Conservation (phyloP, 2,797 vertebrate species). For the Rhinogobio ventralis region DNA sequence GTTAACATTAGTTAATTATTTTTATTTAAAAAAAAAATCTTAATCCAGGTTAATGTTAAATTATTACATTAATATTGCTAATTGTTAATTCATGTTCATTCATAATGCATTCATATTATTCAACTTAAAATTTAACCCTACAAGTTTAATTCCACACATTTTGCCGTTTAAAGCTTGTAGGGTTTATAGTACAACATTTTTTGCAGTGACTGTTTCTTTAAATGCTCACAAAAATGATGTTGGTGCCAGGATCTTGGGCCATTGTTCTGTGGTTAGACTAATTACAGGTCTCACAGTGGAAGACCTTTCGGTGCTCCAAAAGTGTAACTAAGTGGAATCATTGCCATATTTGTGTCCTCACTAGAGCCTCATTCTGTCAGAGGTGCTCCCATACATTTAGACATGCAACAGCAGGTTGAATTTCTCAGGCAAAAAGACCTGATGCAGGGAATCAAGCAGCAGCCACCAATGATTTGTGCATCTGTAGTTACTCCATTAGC, state of each 20-base stretch:
- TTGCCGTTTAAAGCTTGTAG: not conserved
- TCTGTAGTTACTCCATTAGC: conserved; percentile 12
- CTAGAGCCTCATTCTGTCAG: conserved; percentile 52
- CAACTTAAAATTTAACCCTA: not conserved
- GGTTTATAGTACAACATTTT: not conserved
- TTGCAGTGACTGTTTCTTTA: not conserved
- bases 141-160: not conserved
- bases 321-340: conserved; percentile 47
- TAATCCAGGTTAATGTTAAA: not conserved
- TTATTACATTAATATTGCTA: not conserved
- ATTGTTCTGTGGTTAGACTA: conserved; percentile 38
- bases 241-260: not conserved
- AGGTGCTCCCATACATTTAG: conserved; percentile 48
- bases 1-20: not conserved
- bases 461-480: conserved; percentile 22
- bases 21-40: too few relatives aligned
- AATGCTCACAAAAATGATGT: conserved; percentile 17
- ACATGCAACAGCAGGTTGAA: conserved; percentile 39
- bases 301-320: conserved; percentile 31
- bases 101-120: not conserved
- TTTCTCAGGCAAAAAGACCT: conserved; percentile 41
- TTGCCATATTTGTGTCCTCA: conserved; percentile 40
- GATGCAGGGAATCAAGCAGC: conserved; percentile 33
- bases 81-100: not conserved
- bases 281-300: conserved; percentile 32